Evolutionary conservation across 2,797 vertebrate species (phyloP).

Genomic region (Fistularia commersonii): DNA sequence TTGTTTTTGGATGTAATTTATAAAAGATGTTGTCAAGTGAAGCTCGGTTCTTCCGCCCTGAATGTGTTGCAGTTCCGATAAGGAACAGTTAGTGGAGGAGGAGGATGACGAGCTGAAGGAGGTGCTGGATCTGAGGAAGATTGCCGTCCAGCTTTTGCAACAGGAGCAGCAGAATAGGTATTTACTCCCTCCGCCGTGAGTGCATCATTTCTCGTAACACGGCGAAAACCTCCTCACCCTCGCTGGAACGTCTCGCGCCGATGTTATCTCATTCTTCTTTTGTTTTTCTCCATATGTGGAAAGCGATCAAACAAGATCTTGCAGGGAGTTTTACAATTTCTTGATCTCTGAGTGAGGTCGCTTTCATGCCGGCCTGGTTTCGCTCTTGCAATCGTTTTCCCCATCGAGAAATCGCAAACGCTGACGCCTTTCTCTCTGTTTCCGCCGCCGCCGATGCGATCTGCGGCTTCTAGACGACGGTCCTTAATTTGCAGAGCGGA

Average conservation of each 20-base stretch:
- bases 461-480: constrained; percentile 79
- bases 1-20: no score
- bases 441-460: constrained; percentile 60
- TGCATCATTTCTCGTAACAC: neutral
- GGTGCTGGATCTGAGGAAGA: constrained; percentile 94
- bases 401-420: no score
- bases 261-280: no score
- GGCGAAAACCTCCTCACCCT: neutral
- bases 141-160: constrained; percentile 91
- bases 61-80: constrained; percentile 78
- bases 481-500: constrained; percentile 93
- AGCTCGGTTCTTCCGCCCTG: neutral
- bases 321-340: neutral
- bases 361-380: no score
- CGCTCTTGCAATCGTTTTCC: no score
- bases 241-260: neutral
- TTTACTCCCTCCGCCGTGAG: neutral
- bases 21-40: neutral
- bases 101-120: constrained; percentile 94
- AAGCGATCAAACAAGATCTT: neutral
- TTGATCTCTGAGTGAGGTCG: no score
- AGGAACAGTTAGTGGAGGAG: constrained; percentile 84
- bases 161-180: constrained; percentile 97
- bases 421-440: constrained; percentile 10
- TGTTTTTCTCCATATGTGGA: neutral